Percentiles rank a stretch among this genome's conserved stretches.
phyloP scores from a whole-genome alignment of 2,888 invertebrate genomes.

The Lasioglossum vierecki region DNA sequence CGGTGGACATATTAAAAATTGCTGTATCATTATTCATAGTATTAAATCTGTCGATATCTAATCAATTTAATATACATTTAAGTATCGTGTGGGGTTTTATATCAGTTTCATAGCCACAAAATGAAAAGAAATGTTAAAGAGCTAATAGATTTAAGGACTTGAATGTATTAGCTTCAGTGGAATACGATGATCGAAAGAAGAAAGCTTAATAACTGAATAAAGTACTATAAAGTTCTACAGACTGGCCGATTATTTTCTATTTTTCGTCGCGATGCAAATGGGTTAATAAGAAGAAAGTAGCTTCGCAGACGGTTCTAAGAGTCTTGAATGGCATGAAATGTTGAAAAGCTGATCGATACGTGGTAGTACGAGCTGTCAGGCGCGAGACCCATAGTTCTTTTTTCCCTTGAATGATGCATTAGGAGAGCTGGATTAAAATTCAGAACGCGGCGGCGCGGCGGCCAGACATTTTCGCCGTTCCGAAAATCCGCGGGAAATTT shows the following conservation, averaged over 20 bases:
- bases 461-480: not conserved
- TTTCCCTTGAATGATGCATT: not conserved
- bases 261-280: not conserved
- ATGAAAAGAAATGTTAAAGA: no score
- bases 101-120: no score
- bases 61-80: no score
- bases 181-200: not conserved
- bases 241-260: not conserved
- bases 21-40: no score
- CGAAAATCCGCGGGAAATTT: slow-evolving; percentile 17
- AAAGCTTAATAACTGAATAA: not conserved
- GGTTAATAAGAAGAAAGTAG: not conserved
- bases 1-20: no score
- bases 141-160: not conserved
- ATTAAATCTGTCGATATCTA: no score
- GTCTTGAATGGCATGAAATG: not conserved
- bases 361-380: not conserved
- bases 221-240: not conserved
- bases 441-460: not conserved
- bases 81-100: no score
- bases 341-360: not conserved
- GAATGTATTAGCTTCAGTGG: not conserved
- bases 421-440: not conserved
- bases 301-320: not conserved
- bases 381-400: not conserved